phyloP scores from a whole-genome alignment of 2,797 vertebrate species.

The Toxotes lorentzi region DNA sequence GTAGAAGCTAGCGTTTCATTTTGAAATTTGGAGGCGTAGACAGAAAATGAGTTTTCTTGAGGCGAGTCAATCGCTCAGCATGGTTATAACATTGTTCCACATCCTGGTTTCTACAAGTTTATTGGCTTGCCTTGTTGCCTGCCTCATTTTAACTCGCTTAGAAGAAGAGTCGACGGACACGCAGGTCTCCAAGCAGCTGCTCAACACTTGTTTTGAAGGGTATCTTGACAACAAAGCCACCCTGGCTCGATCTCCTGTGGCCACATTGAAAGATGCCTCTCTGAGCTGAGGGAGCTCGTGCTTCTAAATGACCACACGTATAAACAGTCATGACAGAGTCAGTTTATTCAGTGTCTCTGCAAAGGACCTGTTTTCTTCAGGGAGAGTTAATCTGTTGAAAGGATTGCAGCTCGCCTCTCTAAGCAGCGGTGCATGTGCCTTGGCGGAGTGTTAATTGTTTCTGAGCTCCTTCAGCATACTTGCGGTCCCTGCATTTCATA shows the following conservation, averaged over 20 bases:
- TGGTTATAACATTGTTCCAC: background rate
- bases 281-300: conserved; percentile 29
- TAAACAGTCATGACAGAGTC: conserved; percentile 24
- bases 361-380: conserved; percentile 25
- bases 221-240: conserved; percentile 67
- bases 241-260: conserved; percentile 43
- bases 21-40: conserved; percentile 14
- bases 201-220: conserved; percentile 63
- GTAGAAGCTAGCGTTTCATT: background rate
- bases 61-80: background rate
- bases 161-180: conserved; percentile 7
- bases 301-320: conserved; percentile 25
- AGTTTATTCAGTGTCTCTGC: conserved; percentile 5
- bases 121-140: conserved; percentile 1
- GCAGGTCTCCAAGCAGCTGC: conserved; percentile 62
- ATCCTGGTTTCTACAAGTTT: background rate
- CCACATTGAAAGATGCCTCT: conserved; percentile 52
- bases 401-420: conserved; percentile 9
- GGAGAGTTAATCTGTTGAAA: conserved; percentile 42
- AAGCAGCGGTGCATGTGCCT: conserved; percentile 1
- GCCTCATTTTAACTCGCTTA: background rate
- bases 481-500: conserved; percentile 21
- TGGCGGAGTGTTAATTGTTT: conserved; percentile 26
- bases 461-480: conserved; percentile 24
- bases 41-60: conserved; percentile 13